Evolutionary conservation across 2,888 invertebrate genomes (phyloP), one percentile per base, ranked within the genome.

Genomic region (Phrixothrix hirtus): DNA sequence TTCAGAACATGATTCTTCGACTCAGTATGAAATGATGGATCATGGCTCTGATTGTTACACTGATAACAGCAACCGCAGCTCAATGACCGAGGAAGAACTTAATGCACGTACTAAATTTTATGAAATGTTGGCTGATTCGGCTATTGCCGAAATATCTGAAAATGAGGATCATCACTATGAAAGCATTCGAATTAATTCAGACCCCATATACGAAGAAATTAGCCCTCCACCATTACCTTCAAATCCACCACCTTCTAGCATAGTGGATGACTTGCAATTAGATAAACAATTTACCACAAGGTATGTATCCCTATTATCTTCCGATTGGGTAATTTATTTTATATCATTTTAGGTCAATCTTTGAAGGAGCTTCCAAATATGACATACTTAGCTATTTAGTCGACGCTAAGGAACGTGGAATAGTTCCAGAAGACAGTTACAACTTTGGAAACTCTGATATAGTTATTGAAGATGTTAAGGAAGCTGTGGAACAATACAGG

Each of bases 381-480:
- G 93, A 95, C 68, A 90, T 95, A 65, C 79, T 95, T 39, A 92
- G 89, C 53, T 94, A 93, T 69, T 79, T 95, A 58, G 92, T 93
- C 54, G 92, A 92, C 72, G 89, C 92, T 53, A 89, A 89, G 76
- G 88, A 88, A 73, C 79, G 87, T 57, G 87, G 87, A 2, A 81
- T 87, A 47, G 82, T 83, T 61, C 80, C 84, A 47, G 87, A 87
- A 75, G 87, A 87, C 69, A 83, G 84, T 15, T 86, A 82, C 61
- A 82, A 76, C 62, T 83, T 83, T 60, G 79, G 75, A 32, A 79
- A 78, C 65, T 79, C 81, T 32, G 75, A 74, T 43, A 78, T 75
- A 57, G 79, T 64, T 2, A 64, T 64, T 1, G 73, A 74, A 50
- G 75, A 76, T 37, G 81, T 83, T 38, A 84, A 86, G 51, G 80